phyloP scores from a whole-genome alignment of 1,140 invertebrate species.

The Aradophagus sp. region DNA sequence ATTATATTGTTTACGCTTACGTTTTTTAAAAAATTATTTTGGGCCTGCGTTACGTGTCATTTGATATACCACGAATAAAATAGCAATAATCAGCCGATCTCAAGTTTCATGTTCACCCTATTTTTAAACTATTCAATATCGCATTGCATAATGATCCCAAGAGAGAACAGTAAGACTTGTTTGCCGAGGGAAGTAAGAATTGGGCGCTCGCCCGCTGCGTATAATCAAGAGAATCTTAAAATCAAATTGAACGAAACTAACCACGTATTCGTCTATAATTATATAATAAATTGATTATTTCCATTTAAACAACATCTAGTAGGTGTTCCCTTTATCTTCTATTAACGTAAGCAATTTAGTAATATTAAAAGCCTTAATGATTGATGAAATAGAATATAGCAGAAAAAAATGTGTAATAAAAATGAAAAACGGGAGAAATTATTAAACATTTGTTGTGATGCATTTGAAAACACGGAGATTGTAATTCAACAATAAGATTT shows the following conservation, averaged over 20 bases:
- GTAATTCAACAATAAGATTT: too few species aligned
- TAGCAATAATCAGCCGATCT: slow-evolving; percentile 28
- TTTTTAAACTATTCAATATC: slow-evolving; percentile 42
- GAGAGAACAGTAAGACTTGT: slow-evolving; percentile 34
- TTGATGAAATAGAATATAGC: too few species aligned
- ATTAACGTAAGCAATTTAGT: neutral
- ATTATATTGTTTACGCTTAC: too few species aligned
- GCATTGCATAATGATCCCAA: slow-evolving; percentile 43
- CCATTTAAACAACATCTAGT: slow-evolving; percentile 13
- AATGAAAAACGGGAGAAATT: too few species aligned
- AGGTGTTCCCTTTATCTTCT: slow-evolving; percentile 11
- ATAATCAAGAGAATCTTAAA: slow-evolving; percentile 36
- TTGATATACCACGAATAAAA: slow-evolving; percentile 19
- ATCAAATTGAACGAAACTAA: slow-evolving; percentile 17
- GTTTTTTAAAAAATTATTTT: too few species aligned
- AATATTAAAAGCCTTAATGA: too few species aligned
- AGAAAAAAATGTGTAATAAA: too few species aligned
- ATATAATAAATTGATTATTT: slow-evolving; percentile 31
- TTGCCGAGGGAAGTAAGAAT: slow-evolving; percentile 37
- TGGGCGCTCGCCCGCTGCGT: slow-evolving; percentile 27
- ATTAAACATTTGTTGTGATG: too few species aligned
- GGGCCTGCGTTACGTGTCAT: too few species aligned
- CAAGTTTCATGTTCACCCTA: slow-evolving; percentile 30
- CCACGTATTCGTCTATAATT: slow-evolving; percentile 27
- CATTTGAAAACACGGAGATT: too few species aligned